phyloP scores from a whole-genome alignment of 2,797 vertebrate genomes.

The Protonibea diacanthus region DNA sequence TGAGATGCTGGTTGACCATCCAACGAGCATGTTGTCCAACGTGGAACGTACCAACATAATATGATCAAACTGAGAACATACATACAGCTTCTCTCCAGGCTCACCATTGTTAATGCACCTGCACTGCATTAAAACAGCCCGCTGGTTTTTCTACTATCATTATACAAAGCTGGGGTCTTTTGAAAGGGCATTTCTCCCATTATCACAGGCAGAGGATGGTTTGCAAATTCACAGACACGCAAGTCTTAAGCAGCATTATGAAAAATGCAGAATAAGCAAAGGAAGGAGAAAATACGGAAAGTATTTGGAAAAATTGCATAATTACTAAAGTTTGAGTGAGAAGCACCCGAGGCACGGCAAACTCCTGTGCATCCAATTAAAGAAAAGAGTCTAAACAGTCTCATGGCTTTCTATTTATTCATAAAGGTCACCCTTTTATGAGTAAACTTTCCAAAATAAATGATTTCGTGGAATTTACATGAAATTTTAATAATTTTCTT shows the following conservation, averaged over 20 bases:
- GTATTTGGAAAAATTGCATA: constrained; percentile 36
- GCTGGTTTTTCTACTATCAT: constrained; percentile 15
- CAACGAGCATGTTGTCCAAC: neutral
- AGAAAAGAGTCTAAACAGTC: constrained; percentile 49
- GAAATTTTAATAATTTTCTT: constrained; percentile 46
- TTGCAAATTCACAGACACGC: neutral
- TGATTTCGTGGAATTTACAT: constrained; percentile 52
- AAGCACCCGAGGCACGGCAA: constrained; percentile 45
- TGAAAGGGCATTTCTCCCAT: constrained; percentile 48
- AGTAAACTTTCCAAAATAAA: constrained; percentile 45
- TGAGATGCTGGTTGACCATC: neutral
- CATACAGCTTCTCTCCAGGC: neutral
- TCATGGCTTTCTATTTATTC: constrained; percentile 52
- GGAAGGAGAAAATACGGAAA: constrained; percentile 8
- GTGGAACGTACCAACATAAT: neutral
- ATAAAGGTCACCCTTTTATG: constrained; percentile 53
- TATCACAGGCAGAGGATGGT: constrained; percentile 23
- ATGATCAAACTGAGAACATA: constrained; percentile 7
- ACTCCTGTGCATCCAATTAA: constrained; percentile 56
- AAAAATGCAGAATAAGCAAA: constrained; percentile 48
- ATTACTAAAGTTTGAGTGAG: constrained; percentile 49
- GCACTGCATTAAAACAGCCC: constrained; percentile 6
- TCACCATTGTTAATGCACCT: neutral
- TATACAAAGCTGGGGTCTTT: constrained; percentile 34
- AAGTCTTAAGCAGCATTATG: constrained; percentile 22